phyloP scores from a whole-genome alignment of 2,113 vertebrate genomes.

The Paralichthys olivaceus region DNA sequence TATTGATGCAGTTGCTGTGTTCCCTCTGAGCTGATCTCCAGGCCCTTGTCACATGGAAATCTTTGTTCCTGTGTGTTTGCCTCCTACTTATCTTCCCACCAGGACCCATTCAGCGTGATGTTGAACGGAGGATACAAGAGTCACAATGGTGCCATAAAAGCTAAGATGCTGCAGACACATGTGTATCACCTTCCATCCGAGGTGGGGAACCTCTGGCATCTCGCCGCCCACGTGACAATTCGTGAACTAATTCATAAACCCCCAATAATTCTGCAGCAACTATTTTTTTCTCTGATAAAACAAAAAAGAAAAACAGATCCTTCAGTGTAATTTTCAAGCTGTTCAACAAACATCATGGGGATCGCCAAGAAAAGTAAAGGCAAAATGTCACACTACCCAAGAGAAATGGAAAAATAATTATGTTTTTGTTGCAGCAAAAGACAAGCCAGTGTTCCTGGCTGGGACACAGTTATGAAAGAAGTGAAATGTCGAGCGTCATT shows the following conservation, averaged over 20 bases:
- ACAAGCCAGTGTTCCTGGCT: neutral
- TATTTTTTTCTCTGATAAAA: too few relatives aligned
- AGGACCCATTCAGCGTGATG: slow-evolving; percentile 42
- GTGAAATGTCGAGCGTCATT: neutral
- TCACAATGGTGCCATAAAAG: slow-evolving; percentile 51
- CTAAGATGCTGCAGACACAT: slow-evolving; percentile 34
- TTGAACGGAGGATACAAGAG: slow-evolving; percentile 45
- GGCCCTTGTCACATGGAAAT: too few relatives aligned
- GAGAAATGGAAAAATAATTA: neutral
- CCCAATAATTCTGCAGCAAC: too few relatives aligned
- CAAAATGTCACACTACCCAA: neutral
- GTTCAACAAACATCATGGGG: neutral
- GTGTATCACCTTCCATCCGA: slow-evolving; percentile 19
- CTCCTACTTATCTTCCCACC: slow-evolving; percentile 43
- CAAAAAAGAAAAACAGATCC: too few relatives aligned
- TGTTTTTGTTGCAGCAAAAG: neutral
- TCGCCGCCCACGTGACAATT: neutral
- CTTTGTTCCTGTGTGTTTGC: too few relatives aligned
- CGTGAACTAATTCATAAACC: too few relatives aligned
- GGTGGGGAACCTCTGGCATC: neutral
- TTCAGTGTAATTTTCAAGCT: too few relatives aligned
- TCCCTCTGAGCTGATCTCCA: slow-evolving; percentile 30
- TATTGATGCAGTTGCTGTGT: slow-evolving; percentile 28
- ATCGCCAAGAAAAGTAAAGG: neutral
- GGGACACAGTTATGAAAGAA: neutral